Base-by-base conservation (phyloP, 2,888 invertebrate species). In the Pyrochroa serraticornis region DNA sequence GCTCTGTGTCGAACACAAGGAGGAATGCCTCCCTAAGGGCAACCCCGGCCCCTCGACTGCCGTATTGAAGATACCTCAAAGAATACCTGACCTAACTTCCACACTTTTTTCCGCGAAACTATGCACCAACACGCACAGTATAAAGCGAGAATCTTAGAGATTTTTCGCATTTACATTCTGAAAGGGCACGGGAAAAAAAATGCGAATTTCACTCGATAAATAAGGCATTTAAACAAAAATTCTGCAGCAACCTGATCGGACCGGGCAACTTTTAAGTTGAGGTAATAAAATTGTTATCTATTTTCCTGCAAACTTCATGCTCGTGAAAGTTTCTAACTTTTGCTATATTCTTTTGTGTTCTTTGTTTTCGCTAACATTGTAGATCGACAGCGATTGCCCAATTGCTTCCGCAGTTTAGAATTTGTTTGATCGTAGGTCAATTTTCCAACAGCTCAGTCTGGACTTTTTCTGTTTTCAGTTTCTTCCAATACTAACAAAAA, bases 1-100 rank as follows among this genome's bases (percentile, higher is more conserved):
- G 62, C 51, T 52, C 59, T 50, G 52, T 58, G 59, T 62, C 62
- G 59, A 59, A 62, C 48, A 56, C 59, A 59, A 58, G 56, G 43
- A 49, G 49, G 49, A 53, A 59, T 62, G 59, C 38, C 9, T 59
- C 62, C 59, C 59, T 39, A 10, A 59, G 44, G 62, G 42, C 22
- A 30, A n/a, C 33, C 38, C 10, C 13, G 30, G 8, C 48, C 47
- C 46, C 46, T 10, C 39, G 31, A 42, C 45, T 48, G 41, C 36
- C 49, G 49, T 58, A 54, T 54, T 54, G 59, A 54, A 54, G 50
- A 50, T 36, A 37, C 45, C 46, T 45, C 53, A 45, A 45, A 54
- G 49, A 49, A 58, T 54, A 53, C 58, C 58, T 54, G 54, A 49
- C 39, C 49, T 45, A 54, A 45, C 35, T 50, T 50, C 13, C 10